A percentile compares a stretch with the other conserved stretches of the same genome.
Evolutionary conservation across 2,797 vertebrate genomes (phyloP).

Genomic region (Prionace glauca): DNA sequence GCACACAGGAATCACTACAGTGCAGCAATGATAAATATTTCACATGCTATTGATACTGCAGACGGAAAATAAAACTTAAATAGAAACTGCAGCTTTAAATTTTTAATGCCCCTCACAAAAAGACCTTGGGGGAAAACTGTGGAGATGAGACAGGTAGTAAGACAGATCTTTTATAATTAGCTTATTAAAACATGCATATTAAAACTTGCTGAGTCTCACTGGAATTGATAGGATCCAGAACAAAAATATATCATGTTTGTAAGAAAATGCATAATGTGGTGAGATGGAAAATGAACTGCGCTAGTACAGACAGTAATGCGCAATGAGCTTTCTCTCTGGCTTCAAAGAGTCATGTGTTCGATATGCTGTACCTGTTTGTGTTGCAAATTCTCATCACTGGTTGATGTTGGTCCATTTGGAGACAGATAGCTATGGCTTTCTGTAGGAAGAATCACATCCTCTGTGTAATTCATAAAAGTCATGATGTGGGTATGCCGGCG

Average conservation of each 20-base stretch:
- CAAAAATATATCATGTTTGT: conserved; percentile 13
- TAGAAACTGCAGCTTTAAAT: conserved; percentile 34
- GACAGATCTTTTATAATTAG: conserved; percentile 29
- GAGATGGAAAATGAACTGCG: not conserved
- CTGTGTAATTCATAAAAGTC: not conserved
- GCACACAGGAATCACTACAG: conserved; percentile 24
- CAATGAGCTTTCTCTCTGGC: not conserved
- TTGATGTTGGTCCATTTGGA: not conserved
- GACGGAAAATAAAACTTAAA: conserved; percentile 33
- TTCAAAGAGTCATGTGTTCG: not conserved
- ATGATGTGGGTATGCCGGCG: too few relatives aligned
- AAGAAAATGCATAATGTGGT: not conserved
- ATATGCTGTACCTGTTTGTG: not conserved
- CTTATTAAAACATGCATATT: conserved; percentile 22
- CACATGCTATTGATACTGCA: conserved; percentile 27
- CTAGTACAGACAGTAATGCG: not conserved
- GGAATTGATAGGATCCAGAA: not conserved
- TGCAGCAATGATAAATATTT: conserved; percentile 25
- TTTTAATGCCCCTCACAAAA: conserved; percentile 26
- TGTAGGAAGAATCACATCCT: too few relatives aligned
- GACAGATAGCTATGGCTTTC: not conserved
- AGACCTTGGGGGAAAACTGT: conserved; percentile 27
- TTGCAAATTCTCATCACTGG: not conserved
- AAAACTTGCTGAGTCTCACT: not conserved
- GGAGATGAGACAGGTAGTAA: not conserved